Percentiles rank a stretch among this genome's conserved stretches.
Evolutionary conservation across 37 sponge, comb jelly and placozoan species (phyloP).

Genomic region (Amphimedon queenslandica): DNA sequence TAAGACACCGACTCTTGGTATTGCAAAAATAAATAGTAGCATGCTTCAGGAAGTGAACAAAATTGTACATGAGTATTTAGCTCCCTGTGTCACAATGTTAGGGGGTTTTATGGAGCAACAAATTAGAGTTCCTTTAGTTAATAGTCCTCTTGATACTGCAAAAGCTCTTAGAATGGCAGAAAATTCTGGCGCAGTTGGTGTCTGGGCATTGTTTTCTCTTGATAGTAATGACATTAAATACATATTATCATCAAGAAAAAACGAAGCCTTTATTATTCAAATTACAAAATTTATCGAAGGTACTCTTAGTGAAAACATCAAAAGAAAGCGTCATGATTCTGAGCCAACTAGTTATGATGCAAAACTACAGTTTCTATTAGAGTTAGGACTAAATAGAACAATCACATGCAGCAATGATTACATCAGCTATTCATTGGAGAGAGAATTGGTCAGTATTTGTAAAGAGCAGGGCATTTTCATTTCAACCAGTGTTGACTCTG

Average conservation of each 20-base stretch:
- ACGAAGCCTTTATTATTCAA: background rate
- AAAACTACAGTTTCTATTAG: background rate
- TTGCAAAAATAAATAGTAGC: slow-evolving; percentile 6
- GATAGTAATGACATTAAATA: background rate
- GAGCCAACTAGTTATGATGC: background rate
- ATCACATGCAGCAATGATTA: slow-evolving; percentile 27
- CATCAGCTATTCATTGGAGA: slow-evolving; percentile 25
- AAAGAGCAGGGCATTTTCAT: background rate
- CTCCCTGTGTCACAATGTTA: slow-evolving; percentile 31
- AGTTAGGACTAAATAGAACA: background rate
- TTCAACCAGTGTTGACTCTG: background rate
- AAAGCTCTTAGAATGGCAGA: slow-evolving; percentile 10
- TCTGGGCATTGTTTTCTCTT: slow-evolving; percentile 36
- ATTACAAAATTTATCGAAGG: background rate
- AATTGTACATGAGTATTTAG: slow-evolving; percentile 6
- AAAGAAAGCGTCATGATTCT: background rate
- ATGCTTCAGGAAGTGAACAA: slow-evolving; percentile 32
- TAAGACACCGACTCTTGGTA: background rate
- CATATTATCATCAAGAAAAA: background rate
- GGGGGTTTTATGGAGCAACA: slow-evolving; percentile 67
- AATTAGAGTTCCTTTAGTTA: slow-evolving; percentile 47
- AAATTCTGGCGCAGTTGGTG: slow-evolving; percentile 41
- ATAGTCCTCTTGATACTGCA: slow-evolving; percentile 32
- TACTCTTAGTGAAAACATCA: background rate
- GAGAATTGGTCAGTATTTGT: slow-evolving; percentile 13